Base-by-base conservation (phyloP, 2,888 invertebrate species). In the Heliconius erato region DNA sequence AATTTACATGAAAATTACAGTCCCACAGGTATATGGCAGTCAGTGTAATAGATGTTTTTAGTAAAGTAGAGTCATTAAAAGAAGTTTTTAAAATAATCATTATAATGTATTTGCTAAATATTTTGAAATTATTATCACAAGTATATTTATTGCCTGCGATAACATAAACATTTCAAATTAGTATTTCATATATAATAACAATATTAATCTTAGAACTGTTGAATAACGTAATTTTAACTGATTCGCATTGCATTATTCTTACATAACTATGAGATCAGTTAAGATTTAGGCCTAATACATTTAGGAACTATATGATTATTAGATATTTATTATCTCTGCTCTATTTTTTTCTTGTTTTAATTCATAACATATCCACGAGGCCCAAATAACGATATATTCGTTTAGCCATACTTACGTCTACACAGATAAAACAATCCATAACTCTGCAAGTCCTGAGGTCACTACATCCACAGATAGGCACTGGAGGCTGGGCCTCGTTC, bases 401-500 rank as follows among this genome's bases (percentile, higher is more conserved):
- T 82, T 83, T 67, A 71, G 81, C 78, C 71, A 85, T 85, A 85
- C 85, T 85, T 84, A 85, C 84, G 71, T 85, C 81, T 74, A 44
- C 44, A 63, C 44, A 79, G 76, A 63, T 59, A 80, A 67, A 59
- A 74, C 79, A 79, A 84, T 85, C 84, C 85, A 81, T 71, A 77
- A 82, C 80, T 82, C 80, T 28, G 76, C 74, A 71, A 69, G 78
- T 83, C 74, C 67, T 78, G 74, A 12, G 69, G 71, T 72, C 79
- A 79, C 63, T 72, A 72, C 69, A 69, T 82, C 79, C 82, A 79
- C 76, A 44, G 77, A 68, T 32, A 40, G 72, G 79, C 82, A 82
- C 82, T 81, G 78, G 81, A 78, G 81, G 81, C 81, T 71, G 28
- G 14, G 81, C 81, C 81, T 76, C 83, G 49, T 78, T 71, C 72